Evolutionary conservation across 2,113 vertebrate species (phyloP), one percentile per base, ranked within the genome.

Genomic region (Anas platyrhynchos): DNA sequence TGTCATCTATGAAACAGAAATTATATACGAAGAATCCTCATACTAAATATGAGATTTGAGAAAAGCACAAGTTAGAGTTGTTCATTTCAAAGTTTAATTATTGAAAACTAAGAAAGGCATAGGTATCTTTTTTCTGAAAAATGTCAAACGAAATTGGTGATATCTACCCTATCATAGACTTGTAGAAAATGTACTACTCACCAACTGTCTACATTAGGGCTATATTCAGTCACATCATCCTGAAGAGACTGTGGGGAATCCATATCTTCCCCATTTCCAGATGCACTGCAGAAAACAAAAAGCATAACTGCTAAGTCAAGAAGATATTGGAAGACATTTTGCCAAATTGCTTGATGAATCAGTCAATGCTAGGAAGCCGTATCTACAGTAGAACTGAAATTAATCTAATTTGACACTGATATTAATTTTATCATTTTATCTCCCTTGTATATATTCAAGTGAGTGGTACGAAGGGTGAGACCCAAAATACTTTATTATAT

Each of bases 231-330:
- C 17, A 94, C 96, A 7, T 98, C 98, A 59, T 98, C 98, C 84
- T 97, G 98, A 56, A 98, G 97, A 54, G 98, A 98, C 52, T 98
- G 98, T 1, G 98, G 98, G 22, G 98, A 98, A 77, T 98, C 98
- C 97, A 98, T 98, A 89, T 98, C 98, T 12, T 98, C 98, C 54
- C 98, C 98, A 44, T 98, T 98, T 63, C 96, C 97, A 81, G 97
- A 96, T 4, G 97, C 34, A 61, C 98, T 98, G n/a, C 0, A 59
- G 44, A 52, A 44, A 71, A 76, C 13, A 92, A 46, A 82, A 44
- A 59, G 25, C 26, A 2, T 10, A 38, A 55, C 38, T 44, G 34
- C 20, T 13, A 54, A 26, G 34, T 44, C 32, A 92, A 26, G 61
- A 48, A 55, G n/a, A 16, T 22, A 23, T 5, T 25, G 26, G 82